Conservation (phyloP, 2,113 vertebrate genomes). For the Lagopus leucura region DNA sequence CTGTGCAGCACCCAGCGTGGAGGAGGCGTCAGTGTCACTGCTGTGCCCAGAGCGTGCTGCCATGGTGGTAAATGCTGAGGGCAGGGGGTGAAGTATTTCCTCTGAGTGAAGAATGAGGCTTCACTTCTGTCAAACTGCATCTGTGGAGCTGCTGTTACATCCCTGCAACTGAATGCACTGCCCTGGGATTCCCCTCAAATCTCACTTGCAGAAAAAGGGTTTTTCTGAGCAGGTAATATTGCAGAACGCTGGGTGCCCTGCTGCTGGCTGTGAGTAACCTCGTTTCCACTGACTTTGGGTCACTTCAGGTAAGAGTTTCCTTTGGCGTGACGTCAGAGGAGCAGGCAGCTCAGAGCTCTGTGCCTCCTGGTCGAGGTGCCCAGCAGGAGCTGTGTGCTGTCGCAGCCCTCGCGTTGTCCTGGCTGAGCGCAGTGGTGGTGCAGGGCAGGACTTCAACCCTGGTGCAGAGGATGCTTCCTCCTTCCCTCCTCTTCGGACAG, state of each 20-base stretch:
- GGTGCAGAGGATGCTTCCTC: not conserved
- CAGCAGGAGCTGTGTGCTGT: conserved; percentile 36
- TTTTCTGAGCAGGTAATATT: not conserved
- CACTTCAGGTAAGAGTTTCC: conserved; percentile 9
- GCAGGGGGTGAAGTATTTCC: not conserved
- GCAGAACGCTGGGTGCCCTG: not conserved
- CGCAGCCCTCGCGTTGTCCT: not conserved
- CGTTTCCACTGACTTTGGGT: not conserved
- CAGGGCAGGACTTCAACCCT: not conserved
- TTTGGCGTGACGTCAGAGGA: conserved; percentile 9
- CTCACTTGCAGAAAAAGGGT: not conserved
- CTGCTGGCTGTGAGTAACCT: not conserved
- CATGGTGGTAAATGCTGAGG: not conserved
- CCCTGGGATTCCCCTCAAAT: not conserved
- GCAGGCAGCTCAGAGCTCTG: not conserved
- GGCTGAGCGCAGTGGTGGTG: not conserved
- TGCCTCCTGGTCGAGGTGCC: not conserved
- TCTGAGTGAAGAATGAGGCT: not conserved
- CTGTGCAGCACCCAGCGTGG: not conserved
- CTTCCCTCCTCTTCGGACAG: not conserved
- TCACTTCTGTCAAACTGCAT: not conserved
- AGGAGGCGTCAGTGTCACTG: not conserved
- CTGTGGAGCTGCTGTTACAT: not conserved
- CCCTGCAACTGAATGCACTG: not conserved
- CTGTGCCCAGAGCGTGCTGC: too few relatives aligned